Percentiles rank a stretch among this genome's conserved stretches.
Conservation (phyloP, 2,888 invertebrate species). For the Cephonodes hylas region DNA sequence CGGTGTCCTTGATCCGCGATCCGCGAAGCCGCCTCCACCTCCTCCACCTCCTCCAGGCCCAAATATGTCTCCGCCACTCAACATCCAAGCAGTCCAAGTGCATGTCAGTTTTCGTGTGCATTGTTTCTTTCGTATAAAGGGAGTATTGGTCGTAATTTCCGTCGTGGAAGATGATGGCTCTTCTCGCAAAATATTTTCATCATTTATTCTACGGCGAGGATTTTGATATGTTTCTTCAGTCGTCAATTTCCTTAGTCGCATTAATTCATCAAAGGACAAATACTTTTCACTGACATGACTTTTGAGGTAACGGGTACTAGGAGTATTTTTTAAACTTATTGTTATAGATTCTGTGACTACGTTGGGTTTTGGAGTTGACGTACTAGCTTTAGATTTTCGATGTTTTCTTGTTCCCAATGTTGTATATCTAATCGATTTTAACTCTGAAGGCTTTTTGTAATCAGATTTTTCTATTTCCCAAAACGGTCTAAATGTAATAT, state of each 20-base stretch:
- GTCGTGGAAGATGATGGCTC: conserved; percentile 20
- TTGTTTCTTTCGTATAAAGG: conserved; percentile 52
- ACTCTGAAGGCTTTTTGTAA: conserved; percentile 36
- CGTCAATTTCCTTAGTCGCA: conserved; percentile 64
- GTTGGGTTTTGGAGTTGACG: conserved; percentile 21
- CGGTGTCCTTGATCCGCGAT: conserved; percentile 56
- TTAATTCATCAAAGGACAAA: conserved; percentile 71
- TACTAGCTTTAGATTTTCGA: conserved; percentile 36
- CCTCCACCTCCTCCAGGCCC: conserved; percentile 24
- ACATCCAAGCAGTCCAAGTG: conserved; percentile 63
- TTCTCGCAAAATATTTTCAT: conserved; percentile 16
- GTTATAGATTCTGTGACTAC: conserved; percentile 61
- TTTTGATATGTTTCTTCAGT: conserved; percentile 35
- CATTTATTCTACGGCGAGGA: conserved; percentile 34
- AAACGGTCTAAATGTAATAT: conserved; percentile 51
- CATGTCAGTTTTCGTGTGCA: conserved; percentile 71
- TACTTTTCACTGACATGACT: conserved; percentile 59
- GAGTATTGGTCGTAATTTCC: conserved; percentile 53
- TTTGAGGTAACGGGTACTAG: conserved; percentile 25
- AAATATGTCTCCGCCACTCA: conserved; percentile 41
- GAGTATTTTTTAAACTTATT: conserved; percentile 37
- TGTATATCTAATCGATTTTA: conserved; percentile 61
- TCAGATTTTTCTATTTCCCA: conserved; percentile 58
- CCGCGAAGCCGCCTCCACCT: conserved; percentile 27
- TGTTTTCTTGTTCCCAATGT: conserved; percentile 46